phyloP scores from a whole-genome alignment of 2,113 vertebrate genomes.

The Leuciscus idus region DNA sequence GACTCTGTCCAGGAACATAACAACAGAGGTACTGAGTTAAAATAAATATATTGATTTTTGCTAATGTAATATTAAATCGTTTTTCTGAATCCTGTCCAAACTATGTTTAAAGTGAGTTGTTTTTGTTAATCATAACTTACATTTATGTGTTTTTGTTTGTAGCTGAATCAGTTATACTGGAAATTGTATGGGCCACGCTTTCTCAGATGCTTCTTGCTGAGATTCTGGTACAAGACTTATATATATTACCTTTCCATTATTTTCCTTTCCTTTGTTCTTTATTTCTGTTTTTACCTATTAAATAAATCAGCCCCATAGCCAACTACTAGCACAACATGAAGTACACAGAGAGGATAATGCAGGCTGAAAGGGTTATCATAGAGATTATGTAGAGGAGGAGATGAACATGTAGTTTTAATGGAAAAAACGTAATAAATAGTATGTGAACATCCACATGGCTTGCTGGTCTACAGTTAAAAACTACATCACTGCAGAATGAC shows the following conservation, averaged over 20 bases:
- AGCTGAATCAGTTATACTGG: not conserved
- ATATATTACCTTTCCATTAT: not conserved
- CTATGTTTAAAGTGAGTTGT: not conserved
- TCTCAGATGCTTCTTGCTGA: constrained; percentile 15
- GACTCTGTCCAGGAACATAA: not conserved
- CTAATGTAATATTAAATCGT: not conserved
- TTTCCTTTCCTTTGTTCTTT: too few relatives aligned
- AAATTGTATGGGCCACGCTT: not conserved
- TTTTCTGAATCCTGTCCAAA: not conserved
- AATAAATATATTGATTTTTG: not conserved
- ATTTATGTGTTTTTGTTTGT: not conserved
- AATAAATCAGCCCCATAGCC: too few relatives aligned
- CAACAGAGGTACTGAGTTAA: not conserved
- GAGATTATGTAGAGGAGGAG: too few relatives aligned
- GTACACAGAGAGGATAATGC: too few relatives aligned
- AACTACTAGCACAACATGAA: too few relatives aligned
- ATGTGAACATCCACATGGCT: too few relatives aligned
- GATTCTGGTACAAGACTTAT: constrained; percentile 19
- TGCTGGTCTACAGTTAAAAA: too few relatives aligned
- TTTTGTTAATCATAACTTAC: not conserved
- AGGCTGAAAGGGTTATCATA: too few relatives aligned
- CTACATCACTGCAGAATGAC: too few relatives aligned
- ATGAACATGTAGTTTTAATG: too few relatives aligned
- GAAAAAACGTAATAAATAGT: too few relatives aligned
- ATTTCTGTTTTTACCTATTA: too few relatives aligned